Evolutionary conservation across 2,797 vertebrate species (phyloP).

Genomic region (Ambastaia sidthimunki): DNA sequence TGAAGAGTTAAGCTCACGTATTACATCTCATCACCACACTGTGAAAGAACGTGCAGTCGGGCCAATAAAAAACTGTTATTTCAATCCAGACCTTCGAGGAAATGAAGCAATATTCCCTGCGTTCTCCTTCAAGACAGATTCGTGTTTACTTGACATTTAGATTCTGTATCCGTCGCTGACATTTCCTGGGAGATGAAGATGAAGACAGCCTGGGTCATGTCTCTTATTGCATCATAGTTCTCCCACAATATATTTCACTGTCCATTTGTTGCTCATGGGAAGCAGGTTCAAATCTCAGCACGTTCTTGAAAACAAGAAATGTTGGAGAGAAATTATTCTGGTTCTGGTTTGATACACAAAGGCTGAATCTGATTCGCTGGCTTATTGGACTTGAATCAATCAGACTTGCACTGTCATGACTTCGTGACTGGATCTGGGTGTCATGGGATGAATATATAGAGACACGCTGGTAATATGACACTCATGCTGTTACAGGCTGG

Average conservation of each 20-base stretch:
- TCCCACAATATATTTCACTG: conserved; percentile 17
- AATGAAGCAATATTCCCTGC: conserved; percentile 49
- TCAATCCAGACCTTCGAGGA: conserved; percentile 24
- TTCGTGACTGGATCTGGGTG: background rate
- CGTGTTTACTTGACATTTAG: conserved; percentile 66
- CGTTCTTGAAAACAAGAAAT: background rate
- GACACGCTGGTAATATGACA: background rate
- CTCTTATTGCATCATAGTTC: conserved; percentile 32
- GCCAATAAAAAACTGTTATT: conserved; percentile 4
- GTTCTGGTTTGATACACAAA: background rate
- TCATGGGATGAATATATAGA: background rate
- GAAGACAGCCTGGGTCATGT: conserved; percentile 30
- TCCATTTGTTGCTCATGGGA: conserved; percentile 20
- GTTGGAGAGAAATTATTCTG: background rate
- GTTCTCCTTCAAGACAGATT: conserved; percentile 61
- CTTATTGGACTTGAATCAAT: background rate
- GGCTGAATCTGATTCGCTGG: background rate
- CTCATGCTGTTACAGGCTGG: background rate
- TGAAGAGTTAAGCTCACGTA: conserved; percentile 18
- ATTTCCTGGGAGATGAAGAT: conserved; percentile 64
- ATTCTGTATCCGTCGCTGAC: conserved; percentile 57
- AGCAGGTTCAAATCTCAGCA: background rate
- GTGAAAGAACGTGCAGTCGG: conserved; percentile 4
- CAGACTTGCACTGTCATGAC: background rate
- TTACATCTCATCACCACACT: conserved; percentile 12